Evolutionary conservation across 2,113 vertebrate genomes (phyloP), one percentile per base, ranked within the genome.

Genomic region (Eulemur rufifrons): DNA sequence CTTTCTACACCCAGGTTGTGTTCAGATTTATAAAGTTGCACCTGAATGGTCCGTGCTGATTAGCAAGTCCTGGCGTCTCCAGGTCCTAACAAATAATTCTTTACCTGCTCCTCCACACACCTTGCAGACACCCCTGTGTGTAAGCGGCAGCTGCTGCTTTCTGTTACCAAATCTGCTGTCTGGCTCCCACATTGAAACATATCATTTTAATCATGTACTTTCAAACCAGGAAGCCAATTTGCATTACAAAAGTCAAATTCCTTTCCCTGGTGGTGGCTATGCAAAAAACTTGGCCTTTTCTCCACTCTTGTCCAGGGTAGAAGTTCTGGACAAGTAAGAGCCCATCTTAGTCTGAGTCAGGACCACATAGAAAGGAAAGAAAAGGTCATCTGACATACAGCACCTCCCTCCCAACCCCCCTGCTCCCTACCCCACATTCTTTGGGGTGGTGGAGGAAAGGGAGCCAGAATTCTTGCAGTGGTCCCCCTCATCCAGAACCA

Each of bases 121-220:
- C 84, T 84, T 91, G 84, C 94, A 74, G 45, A 56, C 82, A 89
- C 68, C 77, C 81, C n/a, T 93, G 45, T 77, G 78, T 52, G 50
- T 85, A 64, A 93, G 74, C 59, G 90, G 52, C 97, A 93, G 96
- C 96, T 96, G 86, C 84, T 82, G 81, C 94, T 90, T 90, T 96
- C 89, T 54, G 94, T 89, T 90, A 94, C 82, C 74, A 86, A 77
- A 89, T 88, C 87, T 95, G 97, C 89, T 73, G 68, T 93, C 97
- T 96, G 96, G 93, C 94, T 97, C 80, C 90, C 37, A 64, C 95
- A 92, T 85, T 20, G 96, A 97, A 98, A 97, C 94, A 27, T 95
- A 97, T 97, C 95, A 97, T 98, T 98, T 97, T 96, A 98, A 97
- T 98, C 96, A 96, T 95, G 86, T 73, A 96, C 91, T 97, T 97